Percentiles rank a stretch among this genome's conserved stretches.
phyloP scores from a whole-genome alignment of 2,797 vertebrate genomes.

The Halcyon badia region DNA sequence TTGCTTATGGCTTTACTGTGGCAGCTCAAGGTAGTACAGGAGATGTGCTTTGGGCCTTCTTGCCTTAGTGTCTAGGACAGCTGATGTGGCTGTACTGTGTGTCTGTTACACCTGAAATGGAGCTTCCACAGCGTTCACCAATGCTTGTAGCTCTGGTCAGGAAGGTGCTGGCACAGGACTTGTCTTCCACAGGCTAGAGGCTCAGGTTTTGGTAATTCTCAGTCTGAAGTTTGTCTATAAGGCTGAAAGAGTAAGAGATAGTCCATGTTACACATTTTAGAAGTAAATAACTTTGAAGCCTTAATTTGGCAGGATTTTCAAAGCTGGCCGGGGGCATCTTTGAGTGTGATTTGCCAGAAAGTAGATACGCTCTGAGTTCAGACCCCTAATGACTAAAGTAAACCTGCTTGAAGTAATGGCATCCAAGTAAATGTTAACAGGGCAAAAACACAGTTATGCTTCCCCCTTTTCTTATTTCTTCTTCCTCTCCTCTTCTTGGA shows the following conservation, averaged over 20 bases:
- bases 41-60: background rate
- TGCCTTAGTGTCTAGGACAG: background rate
- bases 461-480: background rate
- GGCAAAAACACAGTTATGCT: background rate
- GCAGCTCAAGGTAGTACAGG: background rate
- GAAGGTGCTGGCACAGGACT: background rate
- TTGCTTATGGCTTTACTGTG: background rate
- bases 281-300: background rate
- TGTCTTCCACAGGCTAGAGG: background rate
- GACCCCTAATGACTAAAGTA: background rate
- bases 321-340: background rate
- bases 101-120: accelerated
- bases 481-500: background rate
- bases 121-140: accelerated
- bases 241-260: background rate
- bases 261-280: background rate
- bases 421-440: background rate
- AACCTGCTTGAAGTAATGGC: background rate
- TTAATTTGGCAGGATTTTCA: background rate
- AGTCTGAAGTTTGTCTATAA: background rate
- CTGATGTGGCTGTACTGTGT: accelerated
- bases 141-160: background rate
- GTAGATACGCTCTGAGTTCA: background rate
- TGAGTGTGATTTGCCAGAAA: background rate
- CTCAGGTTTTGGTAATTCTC: accelerated